Evolutionary conservation across 1,140 invertebrate genomes (phyloP).

Genomic region (Globodera ellingtonae): DNA sequence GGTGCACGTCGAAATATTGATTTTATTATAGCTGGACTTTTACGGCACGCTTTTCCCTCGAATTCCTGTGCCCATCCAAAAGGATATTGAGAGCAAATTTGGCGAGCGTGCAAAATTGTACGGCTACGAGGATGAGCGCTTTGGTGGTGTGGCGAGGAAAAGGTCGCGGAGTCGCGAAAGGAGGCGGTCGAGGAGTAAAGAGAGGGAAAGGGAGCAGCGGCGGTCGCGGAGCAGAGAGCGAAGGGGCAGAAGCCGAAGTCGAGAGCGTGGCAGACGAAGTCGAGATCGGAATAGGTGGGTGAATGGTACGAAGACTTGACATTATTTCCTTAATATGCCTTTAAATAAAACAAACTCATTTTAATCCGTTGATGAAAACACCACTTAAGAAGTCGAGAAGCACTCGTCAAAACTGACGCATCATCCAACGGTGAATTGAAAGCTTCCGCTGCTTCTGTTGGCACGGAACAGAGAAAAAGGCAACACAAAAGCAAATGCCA

Average conservation of each 20-base stretch:
- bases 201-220: constrained; percentile 17
- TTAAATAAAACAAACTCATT: not conserved
- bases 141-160: constrained; percentile 1
- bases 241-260: constrained; percentile 20
- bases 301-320: constrained; percentile 16
- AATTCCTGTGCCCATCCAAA: constrained; percentile 91
- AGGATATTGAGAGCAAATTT: constrained; percentile 62
- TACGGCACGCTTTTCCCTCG: constrained; percentile 96
- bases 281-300: constrained; percentile 15
- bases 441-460: not conserved
- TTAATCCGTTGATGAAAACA: not conserved
- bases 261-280: constrained; percentile 29
- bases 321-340: constrained; percentile 4
- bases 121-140: constrained; percentile 39
- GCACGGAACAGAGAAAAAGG: constrained; percentile 21
- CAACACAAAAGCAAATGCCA: constrained; percentile 42
- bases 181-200: constrained; percentile 22
- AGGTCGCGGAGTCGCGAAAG: constrained; percentile 32
- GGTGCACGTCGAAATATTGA: not conserved
- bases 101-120: constrained; percentile 49
- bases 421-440: constrained; percentile 11
- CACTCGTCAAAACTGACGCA: not conserved
- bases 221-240: constrained; percentile 34
- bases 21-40: constrained; percentile 30
- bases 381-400: constrained; percentile 22